Percentiles rank a stretch among this genome's conserved stretches.
phyloP scores from a whole-genome alignment of 2,797 vertebrate genomes.

The Sebastes nivosus region DNA sequence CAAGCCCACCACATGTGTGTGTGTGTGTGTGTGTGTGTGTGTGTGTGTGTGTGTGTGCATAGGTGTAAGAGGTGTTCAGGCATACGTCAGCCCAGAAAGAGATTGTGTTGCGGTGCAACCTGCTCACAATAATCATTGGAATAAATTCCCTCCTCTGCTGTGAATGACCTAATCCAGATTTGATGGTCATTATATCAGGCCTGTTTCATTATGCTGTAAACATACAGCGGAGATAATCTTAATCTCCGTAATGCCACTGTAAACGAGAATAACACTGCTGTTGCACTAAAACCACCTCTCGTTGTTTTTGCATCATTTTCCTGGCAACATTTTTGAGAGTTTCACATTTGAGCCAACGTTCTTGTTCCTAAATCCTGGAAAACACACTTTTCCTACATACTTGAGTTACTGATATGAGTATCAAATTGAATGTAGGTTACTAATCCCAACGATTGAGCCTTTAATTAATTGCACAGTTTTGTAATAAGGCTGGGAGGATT shows the following conservation, averaged over 20 bases:
- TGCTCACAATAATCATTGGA: conserved; percentile 65
- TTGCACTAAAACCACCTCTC: conserved; percentile 23
- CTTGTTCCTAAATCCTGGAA: background rate
- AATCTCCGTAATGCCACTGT: conserved; percentile 77
- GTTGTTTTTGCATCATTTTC: background rate
- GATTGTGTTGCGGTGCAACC: conserved; percentile 58
- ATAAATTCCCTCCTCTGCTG: conserved; percentile 67
- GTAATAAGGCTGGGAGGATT: conserved; percentile 77
- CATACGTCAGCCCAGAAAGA: conserved; percentile 31
- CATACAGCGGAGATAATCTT: conserved; percentile 77
- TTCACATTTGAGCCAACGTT: background rate
- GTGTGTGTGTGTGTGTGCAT: background rate
- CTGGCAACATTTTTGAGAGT: background rate
- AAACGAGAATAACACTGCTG: conserved; percentile 55
- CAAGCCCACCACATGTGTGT: background rate
- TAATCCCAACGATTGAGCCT: conserved; percentile 75
- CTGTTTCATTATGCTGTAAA: conserved; percentile 77
- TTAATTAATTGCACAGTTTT: conserved; percentile 82
- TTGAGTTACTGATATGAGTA: conserved; percentile 51
- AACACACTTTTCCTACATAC: conserved; percentile 4
- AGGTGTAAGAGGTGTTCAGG: conserved; percentile 23
- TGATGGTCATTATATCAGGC: conserved; percentile 77
- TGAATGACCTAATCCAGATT: conserved; percentile 82
- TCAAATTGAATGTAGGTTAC: conserved; percentile 73
- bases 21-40: background rate